Evolutionary conservation across 2,888 invertebrate species (phyloP).

Genomic region (Platypus cylindrus): DNA sequence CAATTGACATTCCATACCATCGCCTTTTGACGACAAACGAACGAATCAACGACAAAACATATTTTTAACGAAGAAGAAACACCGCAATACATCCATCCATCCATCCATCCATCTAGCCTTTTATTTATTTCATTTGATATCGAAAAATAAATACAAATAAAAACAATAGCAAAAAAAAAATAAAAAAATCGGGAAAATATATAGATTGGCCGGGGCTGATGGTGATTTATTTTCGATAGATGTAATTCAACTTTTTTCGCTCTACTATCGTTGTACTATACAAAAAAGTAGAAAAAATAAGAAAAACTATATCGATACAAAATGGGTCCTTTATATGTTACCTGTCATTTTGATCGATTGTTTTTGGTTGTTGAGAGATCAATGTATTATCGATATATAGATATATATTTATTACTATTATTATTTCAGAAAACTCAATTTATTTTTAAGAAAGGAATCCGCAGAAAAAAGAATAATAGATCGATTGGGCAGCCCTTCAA

Average conservation of each 20-base stretch:
- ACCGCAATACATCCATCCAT: constrained; percentile 10
- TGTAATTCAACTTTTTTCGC: constrained; percentile 12
- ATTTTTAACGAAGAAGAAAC: constrained; percentile 11
- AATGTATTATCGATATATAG: too few species aligned
- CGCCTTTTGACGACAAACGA: too few species aligned
- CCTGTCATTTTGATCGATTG: constrained; percentile 14
- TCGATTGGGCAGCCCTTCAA: too few species aligned
- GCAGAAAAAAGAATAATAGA: too few species aligned
- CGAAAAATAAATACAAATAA: too few species aligned
- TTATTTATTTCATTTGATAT: constrained; percentile 12
- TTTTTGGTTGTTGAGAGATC: constrained; percentile 12
- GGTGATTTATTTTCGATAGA: constrained; percentile 14
- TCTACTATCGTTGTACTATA: too few species aligned
- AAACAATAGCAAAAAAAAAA: too few species aligned
- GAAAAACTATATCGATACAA: constrained; percentile 13
- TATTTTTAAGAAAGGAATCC: constrained; percentile 12
- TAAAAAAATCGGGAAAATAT: too few species aligned
- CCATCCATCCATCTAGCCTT: constrained; percentile 5
- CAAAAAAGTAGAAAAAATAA: too few species aligned
- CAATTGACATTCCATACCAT: constrained; percentile 12
- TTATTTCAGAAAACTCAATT: constrained; percentile 13
- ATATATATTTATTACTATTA: too few species aligned
- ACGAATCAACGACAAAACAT: too few species aligned
- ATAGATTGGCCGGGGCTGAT: constrained; percentile 5
- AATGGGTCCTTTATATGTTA: constrained; percentile 13